Percentiles rank a stretch among this genome's conserved stretches.
These are phyloP conservation scores for Cebidichthys violaceus DNA, from an alignment of 2,113 vertebrate genomes.

Conservation along the genomic window DNA sequence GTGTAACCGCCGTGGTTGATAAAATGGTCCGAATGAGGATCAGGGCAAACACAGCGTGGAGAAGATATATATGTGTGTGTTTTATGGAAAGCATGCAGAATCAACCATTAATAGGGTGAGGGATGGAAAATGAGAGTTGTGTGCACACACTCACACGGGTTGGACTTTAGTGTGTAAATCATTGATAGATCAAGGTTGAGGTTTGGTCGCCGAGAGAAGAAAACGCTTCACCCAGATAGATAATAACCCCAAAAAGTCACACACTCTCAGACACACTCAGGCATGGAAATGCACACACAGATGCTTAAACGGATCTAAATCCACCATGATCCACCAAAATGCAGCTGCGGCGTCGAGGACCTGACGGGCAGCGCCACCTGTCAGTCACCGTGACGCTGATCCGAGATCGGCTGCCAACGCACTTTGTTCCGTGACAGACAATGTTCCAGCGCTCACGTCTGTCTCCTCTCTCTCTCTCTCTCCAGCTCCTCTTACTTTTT, in stretches of 20 bases:
- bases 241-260: not conserved
- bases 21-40: constrained; percentile 56
- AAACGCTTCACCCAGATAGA: not conserved
- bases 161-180: constrained; percentile 19
- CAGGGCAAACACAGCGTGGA: constrained; percentile 26
- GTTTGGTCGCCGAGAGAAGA: no score
- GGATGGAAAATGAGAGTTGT: not conserved
- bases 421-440: constrained; percentile 23
- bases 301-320: constrained; percentile 18
- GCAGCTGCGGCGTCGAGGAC: constrained; percentile 17
- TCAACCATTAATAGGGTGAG: not conserved
- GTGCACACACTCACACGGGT: not conserved
- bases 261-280: constrained; percentile 4
- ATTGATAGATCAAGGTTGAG: constrained; percentile 7
- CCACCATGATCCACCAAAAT: not conserved
- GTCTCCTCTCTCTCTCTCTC: not conserved
- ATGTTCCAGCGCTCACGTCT: constrained; percentile 8
- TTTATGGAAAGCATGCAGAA: constrained; percentile 17
- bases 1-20: constrained; percentile 47
- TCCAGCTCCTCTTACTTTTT: not conserved
- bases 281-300: not conserved
- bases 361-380: constrained; percentile 30
- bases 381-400: constrained; percentile 38
- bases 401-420: constrained; percentile 39
- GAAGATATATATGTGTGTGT: constrained; percentile 2